These are phyloP conservation scores for Pectinophora gossypiella DNA, from an alignment of 1,140 invertebrate species.

Conservation along the genomic window DNA sequence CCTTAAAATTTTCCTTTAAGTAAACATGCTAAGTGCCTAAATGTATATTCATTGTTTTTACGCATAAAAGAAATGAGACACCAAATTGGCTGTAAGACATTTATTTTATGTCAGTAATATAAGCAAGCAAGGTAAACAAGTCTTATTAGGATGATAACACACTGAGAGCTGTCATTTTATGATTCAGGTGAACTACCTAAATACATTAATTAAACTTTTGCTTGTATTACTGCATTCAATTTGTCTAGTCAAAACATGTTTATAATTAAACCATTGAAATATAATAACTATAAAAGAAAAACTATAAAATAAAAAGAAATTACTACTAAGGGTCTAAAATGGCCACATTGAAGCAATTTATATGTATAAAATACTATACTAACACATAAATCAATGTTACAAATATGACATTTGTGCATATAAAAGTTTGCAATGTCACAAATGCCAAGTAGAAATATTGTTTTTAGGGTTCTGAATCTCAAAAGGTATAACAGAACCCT, in stretches of 20 bases:
- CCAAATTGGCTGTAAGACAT: not conserved
- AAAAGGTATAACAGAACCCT: too few relatives aligned
- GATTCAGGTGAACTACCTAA: not conserved
- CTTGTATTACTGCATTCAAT: not conserved
- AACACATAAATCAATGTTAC: too few relatives aligned
- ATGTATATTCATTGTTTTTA: not conserved
- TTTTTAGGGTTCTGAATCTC: too few relatives aligned
- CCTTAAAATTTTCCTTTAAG: not conserved
- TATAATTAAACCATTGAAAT: not conserved
- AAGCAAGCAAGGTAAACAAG: not conserved
- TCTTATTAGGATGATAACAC: too few relatives aligned
- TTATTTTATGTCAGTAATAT: not conserved
- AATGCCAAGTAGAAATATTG: too few relatives aligned
- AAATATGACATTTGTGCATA: too few relatives aligned
- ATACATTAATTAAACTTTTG: not conserved
- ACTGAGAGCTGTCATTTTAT: not conserved
- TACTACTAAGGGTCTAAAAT: too few relatives aligned
- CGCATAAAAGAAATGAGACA: not conserved
- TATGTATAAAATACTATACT: too few relatives aligned
- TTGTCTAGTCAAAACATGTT: slow-evolving; percentile 1
- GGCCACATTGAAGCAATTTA: too few relatives aligned
- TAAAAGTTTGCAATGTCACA: too few relatives aligned
- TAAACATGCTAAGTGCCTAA: slow-evolving; percentile 1
- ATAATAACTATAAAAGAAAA: too few relatives aligned
- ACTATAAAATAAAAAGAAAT: too few relatives aligned